Evolutionary conservation across 2,113 vertebrate species (phyloP).

Genomic region (Bubo blakistoni): DNA sequence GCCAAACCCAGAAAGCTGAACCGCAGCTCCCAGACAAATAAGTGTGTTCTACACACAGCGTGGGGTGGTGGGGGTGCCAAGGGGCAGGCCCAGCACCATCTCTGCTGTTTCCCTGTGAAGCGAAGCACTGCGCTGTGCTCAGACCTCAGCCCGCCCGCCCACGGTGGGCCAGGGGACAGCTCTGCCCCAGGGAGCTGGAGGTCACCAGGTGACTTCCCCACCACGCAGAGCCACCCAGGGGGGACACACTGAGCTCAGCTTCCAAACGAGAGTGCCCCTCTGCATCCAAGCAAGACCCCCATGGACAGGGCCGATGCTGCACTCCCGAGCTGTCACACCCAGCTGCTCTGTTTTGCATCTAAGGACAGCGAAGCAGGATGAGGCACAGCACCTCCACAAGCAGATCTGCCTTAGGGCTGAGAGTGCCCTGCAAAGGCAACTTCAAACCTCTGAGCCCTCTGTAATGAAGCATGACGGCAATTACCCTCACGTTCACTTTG

Average conservation of each 20-base stretch:
- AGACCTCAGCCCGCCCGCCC: background rate
- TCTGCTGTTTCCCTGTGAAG: background rate
- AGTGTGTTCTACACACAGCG: too few species aligned
- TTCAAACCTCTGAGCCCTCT: background rate
- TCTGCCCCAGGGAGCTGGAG: background rate
- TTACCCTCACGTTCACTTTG: background rate
- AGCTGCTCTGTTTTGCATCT: background rate
- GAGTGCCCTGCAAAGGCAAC: background rate
- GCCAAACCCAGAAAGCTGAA: background rate
- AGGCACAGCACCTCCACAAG: background rate
- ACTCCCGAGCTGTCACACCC: accelerated
- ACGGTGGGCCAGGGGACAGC: background rate
- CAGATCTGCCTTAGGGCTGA: background rate
- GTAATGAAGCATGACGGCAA: background rate
- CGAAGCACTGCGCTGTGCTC: background rate
- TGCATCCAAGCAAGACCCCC: background rate
- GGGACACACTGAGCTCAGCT: background rate
- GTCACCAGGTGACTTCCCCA: background rate
- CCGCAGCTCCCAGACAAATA: background rate
- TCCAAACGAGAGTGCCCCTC: background rate
- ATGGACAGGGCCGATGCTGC: background rate
- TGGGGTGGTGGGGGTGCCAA: background rate
- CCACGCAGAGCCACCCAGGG: background rate
- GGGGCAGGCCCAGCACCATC: background rate
- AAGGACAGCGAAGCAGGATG: background rate